phyloP scores from a whole-genome alignment of 2,113 vertebrate species.

The Saimiri boliviensis region DNA sequence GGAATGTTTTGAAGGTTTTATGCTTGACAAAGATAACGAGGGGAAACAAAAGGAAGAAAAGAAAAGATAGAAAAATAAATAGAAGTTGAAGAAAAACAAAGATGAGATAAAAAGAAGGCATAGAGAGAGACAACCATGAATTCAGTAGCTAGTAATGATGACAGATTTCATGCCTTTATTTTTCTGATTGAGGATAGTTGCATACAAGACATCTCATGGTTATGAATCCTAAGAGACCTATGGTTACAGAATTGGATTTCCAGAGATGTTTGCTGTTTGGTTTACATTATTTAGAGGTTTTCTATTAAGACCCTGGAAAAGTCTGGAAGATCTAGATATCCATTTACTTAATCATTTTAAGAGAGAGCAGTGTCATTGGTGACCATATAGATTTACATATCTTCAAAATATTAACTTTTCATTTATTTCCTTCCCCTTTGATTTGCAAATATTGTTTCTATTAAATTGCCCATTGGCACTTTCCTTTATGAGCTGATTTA shows the following conservation, averaged over 20 bases:
- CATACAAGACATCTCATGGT: background rate
- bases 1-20: background rate
- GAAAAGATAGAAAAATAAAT: background rate
- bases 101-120: background rate
- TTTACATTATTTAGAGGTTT: background rate
- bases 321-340: background rate
- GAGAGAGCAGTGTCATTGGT: background rate
- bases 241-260: background rate
- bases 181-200: background rate
- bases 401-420: background rate
- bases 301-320: background rate
- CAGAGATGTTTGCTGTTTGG: background rate
- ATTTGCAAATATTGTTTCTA: background rate
- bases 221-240: background rate
- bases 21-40: background rate
- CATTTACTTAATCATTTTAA: background rate
- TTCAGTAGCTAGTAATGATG: background rate
- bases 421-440: background rate
- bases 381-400: background rate
- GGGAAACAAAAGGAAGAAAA: background rate
- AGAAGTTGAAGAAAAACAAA: background rate
- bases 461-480: background rate
- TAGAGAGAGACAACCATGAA: background rate
- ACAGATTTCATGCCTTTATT: background rate
- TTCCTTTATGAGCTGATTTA: background rate